Base-by-base conservation (phyloP, 2,888 invertebrate genomes). In the Agrotis segetum region DNA sequence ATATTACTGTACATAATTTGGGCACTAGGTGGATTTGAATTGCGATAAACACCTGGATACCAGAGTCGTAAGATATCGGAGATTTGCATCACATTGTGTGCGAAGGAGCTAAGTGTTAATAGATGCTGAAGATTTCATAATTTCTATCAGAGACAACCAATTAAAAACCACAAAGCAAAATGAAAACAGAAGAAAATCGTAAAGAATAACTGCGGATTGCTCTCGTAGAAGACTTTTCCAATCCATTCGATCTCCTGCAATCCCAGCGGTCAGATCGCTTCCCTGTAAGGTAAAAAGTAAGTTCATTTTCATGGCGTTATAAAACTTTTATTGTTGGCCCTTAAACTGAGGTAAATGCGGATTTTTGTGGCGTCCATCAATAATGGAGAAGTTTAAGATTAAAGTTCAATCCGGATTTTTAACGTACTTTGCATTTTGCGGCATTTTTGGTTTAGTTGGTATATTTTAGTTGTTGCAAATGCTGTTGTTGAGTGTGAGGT, bases 251-350 rank as follows among this genome's bases (percentile, higher is more conserved):
- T 77, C 49, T 62, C 21, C 1, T 17, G 7, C 49, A 29, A 44
- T 65, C 78, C 78, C 78, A 46, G 65, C 44, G 79, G 83, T 72
- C 58, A 73, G 65, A 73, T 73, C 17, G 65, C n/a, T 68, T 56
- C 62, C 19, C 47, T 55, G 46, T 47, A 34, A 65, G 52, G 74
- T 83, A 67, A 55, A 68, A 82, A 59, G 58, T 52, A 50, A 70
- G 24, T 58, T 69, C 70, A 59, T 72, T 79, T 67, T 68, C 67
- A 79, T 65, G 65, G 79, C 49, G 65, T 65, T 62, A 47, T 82
- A 73, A 82, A 79, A 79, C 58, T 82, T 79, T 79, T 83, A 79
- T 68, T 66, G 55, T 21, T 24, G 21, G 47, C 55, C 67, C 66
- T 68, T 60, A 73, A 79, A 55, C 49, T 68, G 52, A 68, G 62